phyloP scores from a whole-genome alignment of 2,113 vertebrate species.

The Poeciliopsis turrubarensis region DNA sequence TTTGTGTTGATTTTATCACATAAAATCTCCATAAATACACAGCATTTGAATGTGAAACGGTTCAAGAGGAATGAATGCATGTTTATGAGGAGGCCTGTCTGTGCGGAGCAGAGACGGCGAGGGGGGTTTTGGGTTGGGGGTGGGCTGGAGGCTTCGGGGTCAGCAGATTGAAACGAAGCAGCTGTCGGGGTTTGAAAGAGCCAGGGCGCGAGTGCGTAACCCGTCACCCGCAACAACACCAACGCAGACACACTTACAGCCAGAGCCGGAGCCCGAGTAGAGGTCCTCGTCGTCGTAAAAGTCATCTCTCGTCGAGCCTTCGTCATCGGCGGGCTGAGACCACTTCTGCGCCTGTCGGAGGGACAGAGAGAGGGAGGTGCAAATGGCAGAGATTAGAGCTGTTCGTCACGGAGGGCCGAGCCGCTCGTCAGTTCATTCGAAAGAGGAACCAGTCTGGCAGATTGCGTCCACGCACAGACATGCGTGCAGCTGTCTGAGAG shows the following conservation, averaged over 20 bases:
- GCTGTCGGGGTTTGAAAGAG: constrained; percentile 67
- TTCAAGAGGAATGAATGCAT: neutral
- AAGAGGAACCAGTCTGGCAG: constrained; percentile 65
- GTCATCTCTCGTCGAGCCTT: constrained; percentile 76
- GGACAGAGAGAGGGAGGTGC: constrained; percentile 18
- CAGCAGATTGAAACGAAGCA: constrained; percentile 74
- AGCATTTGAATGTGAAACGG: neutral
- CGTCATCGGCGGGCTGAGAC: constrained; percentile 66
- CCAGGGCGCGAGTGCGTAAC: constrained; percentile 42
- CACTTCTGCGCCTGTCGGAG: constrained; percentile 70
- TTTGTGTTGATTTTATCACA: neutral
- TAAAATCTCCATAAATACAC: neutral
- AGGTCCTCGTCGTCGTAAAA: constrained; percentile 81
- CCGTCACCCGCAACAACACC: constrained; percentile 22
- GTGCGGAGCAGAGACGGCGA: constrained; percentile 9
- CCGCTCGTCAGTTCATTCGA: constrained; percentile 57
- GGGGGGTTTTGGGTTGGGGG: neutral
- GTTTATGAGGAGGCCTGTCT: constrained; percentile 20
- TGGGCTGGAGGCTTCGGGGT: constrained; percentile 41
- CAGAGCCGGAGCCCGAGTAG: constrained; percentile 83
- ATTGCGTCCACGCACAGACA: constrained; percentile 54
- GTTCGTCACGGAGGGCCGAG: constrained; percentile 39
- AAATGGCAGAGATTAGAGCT: constrained; percentile 51
- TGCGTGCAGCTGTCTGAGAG: constrained; percentile 26
- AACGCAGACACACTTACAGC: constrained; percentile 75